These are phyloP conservation scores for Caenorhabditis wallacei DNA, from an alignment of 2,888 invertebrate genomes.

Conservation along the genomic window DNA sequence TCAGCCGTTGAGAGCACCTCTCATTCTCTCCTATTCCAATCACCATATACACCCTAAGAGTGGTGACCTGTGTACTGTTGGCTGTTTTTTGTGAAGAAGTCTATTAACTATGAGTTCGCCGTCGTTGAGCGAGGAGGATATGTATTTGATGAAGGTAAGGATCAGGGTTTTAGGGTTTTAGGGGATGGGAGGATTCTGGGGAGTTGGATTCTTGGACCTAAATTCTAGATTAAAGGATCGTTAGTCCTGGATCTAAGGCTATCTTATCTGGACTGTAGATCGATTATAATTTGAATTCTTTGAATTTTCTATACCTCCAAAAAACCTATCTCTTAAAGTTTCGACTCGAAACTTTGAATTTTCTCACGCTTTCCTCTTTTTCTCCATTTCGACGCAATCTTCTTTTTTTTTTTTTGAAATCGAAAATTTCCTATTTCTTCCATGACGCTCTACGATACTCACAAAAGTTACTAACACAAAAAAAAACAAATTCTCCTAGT, in stretches of 20 bases:
- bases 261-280: too few relatives aligned
- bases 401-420: too few relatives aligned
- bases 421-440: background rate
- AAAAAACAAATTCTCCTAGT: conserved; percentile 20
- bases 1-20: conserved; percentile 3
- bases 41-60: background rate
- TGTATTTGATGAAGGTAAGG: conserved; percentile 34
- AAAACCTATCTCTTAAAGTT: too few relatives aligned
- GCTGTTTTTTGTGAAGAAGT: background rate
- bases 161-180: background rate
- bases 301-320: too few relatives aligned
- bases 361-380: too few relatives aligned
- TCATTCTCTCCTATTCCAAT: background rate
- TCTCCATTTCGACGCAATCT: too few relatives aligned
- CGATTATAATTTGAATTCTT: too few relatives aligned
- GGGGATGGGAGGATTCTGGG: too few relatives aligned
- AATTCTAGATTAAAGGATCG: too few relatives aligned
- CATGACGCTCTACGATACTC: background rate
- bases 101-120: conserved; percentile 9
- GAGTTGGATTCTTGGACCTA: too few relatives aligned
- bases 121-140: conserved; percentile 36
- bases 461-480: background rate
- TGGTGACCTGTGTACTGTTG: background rate
- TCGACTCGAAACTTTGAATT: too few relatives aligned
- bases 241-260: too few relatives aligned